phyloP scores from a whole-genome alignment of 2,797 vertebrate genomes.

The Tiaroga cobitis region DNA sequence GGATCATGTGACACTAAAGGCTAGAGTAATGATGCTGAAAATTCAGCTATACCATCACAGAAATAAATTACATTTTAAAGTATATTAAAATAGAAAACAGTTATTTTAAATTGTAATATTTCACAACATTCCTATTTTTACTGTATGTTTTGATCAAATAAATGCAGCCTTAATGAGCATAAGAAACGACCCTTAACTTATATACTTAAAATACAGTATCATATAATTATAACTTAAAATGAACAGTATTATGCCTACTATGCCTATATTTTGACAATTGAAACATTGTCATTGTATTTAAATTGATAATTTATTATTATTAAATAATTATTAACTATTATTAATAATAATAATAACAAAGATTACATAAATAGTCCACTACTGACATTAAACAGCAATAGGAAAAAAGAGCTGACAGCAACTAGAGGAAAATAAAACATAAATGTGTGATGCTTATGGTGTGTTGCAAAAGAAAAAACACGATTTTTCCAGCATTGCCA shows the following conservation, averaged over 20 bases:
- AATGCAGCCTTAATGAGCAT: background rate
- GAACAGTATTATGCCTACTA: background rate
- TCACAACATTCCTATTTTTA: background rate
- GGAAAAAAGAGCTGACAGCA: background rate
- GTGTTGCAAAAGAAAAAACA: conserved; percentile 48
- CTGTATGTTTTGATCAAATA: background rate
- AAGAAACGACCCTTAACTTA: background rate
- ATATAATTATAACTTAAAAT: background rate
- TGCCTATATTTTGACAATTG: no score
- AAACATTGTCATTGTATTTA: background rate
- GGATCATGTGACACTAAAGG: background rate
- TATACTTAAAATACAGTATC: background rate
- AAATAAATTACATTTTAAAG: background rate
- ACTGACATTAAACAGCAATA: background rate
- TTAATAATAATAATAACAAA: background rate
- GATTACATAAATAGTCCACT: background rate
- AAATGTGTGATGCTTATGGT: conserved; percentile 5
- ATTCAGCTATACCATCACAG: background rate
- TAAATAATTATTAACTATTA: no score
- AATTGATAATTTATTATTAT: background rate
- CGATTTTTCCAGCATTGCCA: conserved; percentile 81
- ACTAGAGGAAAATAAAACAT: background rate
- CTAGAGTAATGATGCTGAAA: background rate
- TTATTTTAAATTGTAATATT: background rate
- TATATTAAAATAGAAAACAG: background rate